These are phyloP conservation scores for Bombus confusus DNA, from an alignment of 1,140 invertebrate genomes.

Conservation along the genomic window DNA sequence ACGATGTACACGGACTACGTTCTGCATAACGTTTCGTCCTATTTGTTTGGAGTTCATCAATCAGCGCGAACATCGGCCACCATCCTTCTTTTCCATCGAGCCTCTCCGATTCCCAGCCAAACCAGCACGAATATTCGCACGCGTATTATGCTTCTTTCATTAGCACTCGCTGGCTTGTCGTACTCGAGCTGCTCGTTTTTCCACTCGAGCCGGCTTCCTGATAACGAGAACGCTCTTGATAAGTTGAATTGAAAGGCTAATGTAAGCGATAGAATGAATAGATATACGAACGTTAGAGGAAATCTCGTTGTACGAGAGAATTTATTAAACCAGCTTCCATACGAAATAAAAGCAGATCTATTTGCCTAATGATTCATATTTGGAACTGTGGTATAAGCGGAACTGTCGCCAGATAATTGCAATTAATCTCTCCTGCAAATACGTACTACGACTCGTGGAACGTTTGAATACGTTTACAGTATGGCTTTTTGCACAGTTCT, in stretches of 20 bases:
- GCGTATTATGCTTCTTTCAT: neutral
- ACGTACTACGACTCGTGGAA: too few relatives aligned
- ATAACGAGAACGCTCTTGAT: conserved; percentile 3
- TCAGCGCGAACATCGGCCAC: neutral
- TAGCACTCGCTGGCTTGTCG: neutral
- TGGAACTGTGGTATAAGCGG: neutral
- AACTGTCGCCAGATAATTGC: too few relatives aligned
- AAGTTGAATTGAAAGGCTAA: neutral
- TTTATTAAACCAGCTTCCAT: neutral
- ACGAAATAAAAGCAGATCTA: neutral
- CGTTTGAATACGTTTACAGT: too few relatives aligned
- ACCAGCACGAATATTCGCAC: conserved; percentile 1
- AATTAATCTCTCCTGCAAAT: too few relatives aligned
- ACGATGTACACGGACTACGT: neutral
- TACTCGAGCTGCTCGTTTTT: conserved; percentile 11
- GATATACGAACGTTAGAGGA: neutral
- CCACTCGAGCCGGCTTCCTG: neutral
- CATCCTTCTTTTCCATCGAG: neutral
- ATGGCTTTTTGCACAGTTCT: too few relatives aligned
- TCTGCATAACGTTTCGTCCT: conserved; percentile 13
- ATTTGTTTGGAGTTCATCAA: conserved; percentile 41
- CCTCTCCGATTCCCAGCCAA: neutral
- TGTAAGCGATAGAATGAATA: neutral
- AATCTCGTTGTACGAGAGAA: neutral
- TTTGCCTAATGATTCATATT: neutral